Conservation (phyloP, 2,888 invertebrate genomes). For the Sepiola atlantica region DNA sequence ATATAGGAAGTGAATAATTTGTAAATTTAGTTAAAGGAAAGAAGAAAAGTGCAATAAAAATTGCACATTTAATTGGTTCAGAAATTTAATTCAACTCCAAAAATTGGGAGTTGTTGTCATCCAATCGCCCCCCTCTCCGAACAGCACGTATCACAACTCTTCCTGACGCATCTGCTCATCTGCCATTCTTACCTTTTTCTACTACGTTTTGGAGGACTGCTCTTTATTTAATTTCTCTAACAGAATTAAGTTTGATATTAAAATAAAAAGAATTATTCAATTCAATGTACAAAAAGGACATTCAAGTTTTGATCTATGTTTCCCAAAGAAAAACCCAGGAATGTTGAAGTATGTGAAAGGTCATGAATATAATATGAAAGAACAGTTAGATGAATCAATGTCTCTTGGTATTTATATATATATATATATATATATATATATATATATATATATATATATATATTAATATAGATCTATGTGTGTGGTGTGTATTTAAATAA, state of each 20-base stretch:
- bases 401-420: no score
- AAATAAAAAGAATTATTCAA: slow-evolving; percentile 20
- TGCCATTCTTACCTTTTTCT: neutral
- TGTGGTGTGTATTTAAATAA: neutral
- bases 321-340: neutral
- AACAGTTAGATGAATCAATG: neutral
- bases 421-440: no score
- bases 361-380: neutral
- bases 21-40: neutral
- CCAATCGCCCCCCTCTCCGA: neutral
- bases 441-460: no score
- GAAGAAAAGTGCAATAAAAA: neutral
- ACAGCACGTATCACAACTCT: no score
- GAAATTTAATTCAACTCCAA: neutral
- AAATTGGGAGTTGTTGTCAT: neutral
- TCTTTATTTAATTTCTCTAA: slow-evolving; percentile 6
- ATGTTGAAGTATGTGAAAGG: neutral
- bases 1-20: slow-evolving; percentile 1
- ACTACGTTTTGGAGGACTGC: no score
- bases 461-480: no score
- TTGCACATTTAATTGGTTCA: slow-evolving; percentile 15
- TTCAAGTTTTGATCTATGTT: neutral
- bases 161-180: neutral
- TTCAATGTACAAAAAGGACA: neutral
- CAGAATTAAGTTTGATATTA: slow-evolving; percentile 32